Base-by-base conservation (phyloP, 2,888 invertebrate genomes). In the Plemyria rubiginata region DNA sequence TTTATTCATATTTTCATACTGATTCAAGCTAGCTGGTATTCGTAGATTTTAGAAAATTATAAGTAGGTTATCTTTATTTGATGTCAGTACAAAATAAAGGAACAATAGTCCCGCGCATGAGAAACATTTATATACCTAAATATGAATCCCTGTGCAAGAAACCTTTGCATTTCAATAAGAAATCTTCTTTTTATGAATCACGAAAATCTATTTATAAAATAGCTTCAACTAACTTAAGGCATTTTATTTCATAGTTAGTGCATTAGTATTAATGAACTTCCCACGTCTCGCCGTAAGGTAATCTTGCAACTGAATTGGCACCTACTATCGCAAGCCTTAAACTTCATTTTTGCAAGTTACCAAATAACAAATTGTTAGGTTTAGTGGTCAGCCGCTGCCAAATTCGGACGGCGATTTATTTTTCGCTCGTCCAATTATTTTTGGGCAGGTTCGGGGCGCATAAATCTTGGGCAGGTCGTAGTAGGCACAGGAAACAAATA, bases 401-500 rank as follows among this genome's bases (percentile, higher is more conserved):
- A 62, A 53, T 45, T 49, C 70, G 75, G 76, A 64, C 75, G 75
- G 80, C 87, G 84, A 90, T 89, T 90, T 91, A 90, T 92, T 88
- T 90, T 88, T 87, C 88, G 88, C 85, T 85, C 82, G 83, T 87
- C 90, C 90, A 91, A 91, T 92, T 91, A 91, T 91, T 92, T 90
- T 87, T 82, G 85, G 88, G 86, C 86, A 85, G 82, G 88, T 84
- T 88, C 85, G 85, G 84, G 81, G 78, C 75, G 82, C 83, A 90
- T 87, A 86, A 88, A 88, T 88, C 88, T 86, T 84, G 78, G 76
- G 72, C 70, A 74, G 72, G 70, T 67, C 72, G 62, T 62, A 65
- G 36, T 38, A 52, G 59, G 57, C 65, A 65, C 65, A 65, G 50
- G 46, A 65, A 65, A 65, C 50, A 60, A 58, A 60, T 65, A 65